These are phyloP conservation scores for Brachionus calyciflorus DNA, from an alignment of 1,140 invertebrate species.

Conservation along the genomic window DNA sequence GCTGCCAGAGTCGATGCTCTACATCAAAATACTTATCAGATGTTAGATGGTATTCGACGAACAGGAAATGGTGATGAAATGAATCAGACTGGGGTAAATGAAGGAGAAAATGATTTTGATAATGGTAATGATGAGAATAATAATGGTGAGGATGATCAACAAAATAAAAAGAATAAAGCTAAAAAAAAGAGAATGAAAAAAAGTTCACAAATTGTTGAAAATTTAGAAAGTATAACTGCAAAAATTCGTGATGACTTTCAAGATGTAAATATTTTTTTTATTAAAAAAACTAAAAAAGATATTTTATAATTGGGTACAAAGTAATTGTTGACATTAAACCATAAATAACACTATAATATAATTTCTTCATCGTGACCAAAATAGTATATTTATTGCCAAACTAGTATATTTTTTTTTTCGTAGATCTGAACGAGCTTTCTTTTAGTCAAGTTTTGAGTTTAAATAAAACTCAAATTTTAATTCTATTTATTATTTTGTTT, in stretches of 20 bases:
- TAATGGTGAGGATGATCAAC: neutral
- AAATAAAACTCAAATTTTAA: too few relatives aligned
- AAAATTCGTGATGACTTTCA: constrained; percentile 37
- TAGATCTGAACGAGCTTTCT: too few relatives aligned
- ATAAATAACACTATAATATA: too few relatives aligned
- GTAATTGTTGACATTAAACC: too few relatives aligned
- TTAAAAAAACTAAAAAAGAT: neutral
- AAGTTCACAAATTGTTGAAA: constrained; percentile 38
- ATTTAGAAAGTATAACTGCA: constrained; percentile 15
- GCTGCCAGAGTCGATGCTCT: constrained; percentile 33
- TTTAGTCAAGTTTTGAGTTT: too few relatives aligned
- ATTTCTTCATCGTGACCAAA: too few relatives aligned
- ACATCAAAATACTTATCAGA: constrained; percentile 44
- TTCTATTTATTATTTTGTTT: too few relatives aligned
- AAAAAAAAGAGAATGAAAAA: constrained; percentile 31
- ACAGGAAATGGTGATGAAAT: neutral
- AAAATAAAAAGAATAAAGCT: constrained; percentile 29
- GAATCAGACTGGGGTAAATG: too few relatives aligned
- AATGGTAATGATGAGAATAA: neutral
- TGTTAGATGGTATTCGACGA: constrained; percentile 30
- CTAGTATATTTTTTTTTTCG: too few relatives aligned
- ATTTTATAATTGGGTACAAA: too few relatives aligned
- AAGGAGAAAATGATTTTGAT: neutral
- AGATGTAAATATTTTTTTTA: constrained; percentile 5
- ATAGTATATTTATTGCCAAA: too few relatives aligned